Evolutionary conservation across 2,113 vertebrate species (phyloP).

Genomic region (Machaerirhynchus nigripectus): DNA sequence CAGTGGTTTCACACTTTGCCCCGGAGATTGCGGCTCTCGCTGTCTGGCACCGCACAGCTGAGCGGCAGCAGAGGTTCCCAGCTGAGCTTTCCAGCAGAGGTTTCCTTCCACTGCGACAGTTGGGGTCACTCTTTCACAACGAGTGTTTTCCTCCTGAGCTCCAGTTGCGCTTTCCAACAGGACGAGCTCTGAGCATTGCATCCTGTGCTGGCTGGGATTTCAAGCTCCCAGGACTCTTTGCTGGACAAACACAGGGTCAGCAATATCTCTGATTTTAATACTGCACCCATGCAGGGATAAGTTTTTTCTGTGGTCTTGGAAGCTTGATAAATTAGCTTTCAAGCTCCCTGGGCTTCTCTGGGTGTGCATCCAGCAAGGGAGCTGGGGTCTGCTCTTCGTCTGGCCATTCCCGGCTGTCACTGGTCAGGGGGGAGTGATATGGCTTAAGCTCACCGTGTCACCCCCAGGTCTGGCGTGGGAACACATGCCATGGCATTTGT

Average conservation of each 20-base stretch:
- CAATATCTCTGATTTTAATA: background rate
- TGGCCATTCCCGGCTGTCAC: accelerated
- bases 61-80: background rate
- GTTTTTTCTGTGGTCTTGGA: background rate
- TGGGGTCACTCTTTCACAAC: constrained; percentile 56
- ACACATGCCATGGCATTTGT: accelerated
- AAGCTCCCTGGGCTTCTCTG: background rate
- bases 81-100: background rate
- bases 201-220: background rate
- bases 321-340: background rate
- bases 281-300: background rate
- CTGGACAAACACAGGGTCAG: background rate
- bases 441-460: background rate
- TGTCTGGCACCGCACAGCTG: background rate
- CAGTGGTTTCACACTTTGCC: background rate
- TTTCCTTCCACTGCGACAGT: background rate
- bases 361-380: background rate
- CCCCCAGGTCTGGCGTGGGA: background rate
- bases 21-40: background rate
- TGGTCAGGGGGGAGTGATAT: background rate
- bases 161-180: accelerated
- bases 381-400: background rate
- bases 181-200: accelerated
- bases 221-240: background rate
- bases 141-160: background rate